These are phyloP conservation scores for Brachypteracias leptosomus DNA, from an alignment of 2,113 vertebrate genomes.

Conservation along the genomic window DNA sequence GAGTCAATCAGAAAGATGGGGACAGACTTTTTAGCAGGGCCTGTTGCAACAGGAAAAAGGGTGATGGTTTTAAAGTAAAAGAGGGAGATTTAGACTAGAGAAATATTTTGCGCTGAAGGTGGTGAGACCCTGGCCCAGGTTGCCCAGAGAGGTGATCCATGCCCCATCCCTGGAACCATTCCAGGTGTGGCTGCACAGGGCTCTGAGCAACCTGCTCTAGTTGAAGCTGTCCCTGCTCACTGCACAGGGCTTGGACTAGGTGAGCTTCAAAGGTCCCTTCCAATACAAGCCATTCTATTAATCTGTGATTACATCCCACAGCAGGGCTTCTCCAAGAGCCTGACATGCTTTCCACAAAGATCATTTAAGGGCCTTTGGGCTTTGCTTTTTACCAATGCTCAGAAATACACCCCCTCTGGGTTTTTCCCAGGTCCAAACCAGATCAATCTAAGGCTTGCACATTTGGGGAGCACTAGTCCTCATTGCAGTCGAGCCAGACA, in stretches of 20 bases:
- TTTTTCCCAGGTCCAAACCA: neutral
- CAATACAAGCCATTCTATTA: neutral
- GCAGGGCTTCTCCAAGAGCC: neutral
- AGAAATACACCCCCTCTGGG: neutral
- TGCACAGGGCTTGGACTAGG: neutral
- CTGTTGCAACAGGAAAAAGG: no score
- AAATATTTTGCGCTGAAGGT: no score
- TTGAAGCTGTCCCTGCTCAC: no score
- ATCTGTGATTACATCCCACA: neutral
- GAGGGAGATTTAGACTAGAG: no score
- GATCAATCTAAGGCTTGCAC: neutral
- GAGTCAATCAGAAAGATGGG: no score
- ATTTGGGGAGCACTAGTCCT: accelerated
- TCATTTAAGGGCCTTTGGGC: neutral
- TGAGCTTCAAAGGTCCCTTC: neutral
- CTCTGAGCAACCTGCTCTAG: no score
- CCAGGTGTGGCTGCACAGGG: no score
- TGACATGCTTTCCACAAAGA: accelerated
- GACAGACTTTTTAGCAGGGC: no score
- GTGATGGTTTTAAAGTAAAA: no score
- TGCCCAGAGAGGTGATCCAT: no score
- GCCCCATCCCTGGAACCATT: no score
- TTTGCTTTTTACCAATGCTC: neutral
- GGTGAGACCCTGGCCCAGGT: no score
- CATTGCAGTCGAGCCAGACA: neutral